Evolutionary conservation across 2,888 invertebrate species (phyloP).

Genomic region (Eristalis intricaria): DNA sequence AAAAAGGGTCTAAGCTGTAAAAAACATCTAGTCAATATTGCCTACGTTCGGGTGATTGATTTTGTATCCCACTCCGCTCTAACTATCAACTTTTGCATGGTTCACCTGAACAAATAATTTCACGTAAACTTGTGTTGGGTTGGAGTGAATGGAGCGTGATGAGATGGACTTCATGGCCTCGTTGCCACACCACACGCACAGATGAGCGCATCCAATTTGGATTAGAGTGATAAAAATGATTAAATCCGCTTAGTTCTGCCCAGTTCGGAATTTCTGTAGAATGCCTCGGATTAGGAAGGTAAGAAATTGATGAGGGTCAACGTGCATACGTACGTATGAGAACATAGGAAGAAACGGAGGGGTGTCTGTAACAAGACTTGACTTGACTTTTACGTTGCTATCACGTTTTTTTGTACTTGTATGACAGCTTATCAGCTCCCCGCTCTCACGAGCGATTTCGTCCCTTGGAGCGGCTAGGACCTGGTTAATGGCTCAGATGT

Average conservation of each 20-base stretch:
- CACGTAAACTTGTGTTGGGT: background rate
- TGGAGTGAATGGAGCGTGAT: background rate
- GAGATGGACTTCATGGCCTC: constrained; percentile 27
- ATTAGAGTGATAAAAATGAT: constrained; percentile 71
- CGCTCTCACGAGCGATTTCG: no score
- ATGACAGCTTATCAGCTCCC: no score
- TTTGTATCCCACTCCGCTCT: constrained; percentile 3
- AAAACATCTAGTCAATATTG: constrained; percentile 39
- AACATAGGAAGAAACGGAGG: no score
- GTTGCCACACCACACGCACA: constrained; percentile 46
- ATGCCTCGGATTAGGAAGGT: constrained; percentile 46
- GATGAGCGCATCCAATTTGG: constrained; percentile 71
- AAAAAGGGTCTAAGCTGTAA: constrained; percentile 29
- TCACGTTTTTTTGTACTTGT: no score
- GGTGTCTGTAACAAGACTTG: background rate
- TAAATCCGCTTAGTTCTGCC: constrained; percentile 61
- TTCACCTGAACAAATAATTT: constrained; percentile 44
- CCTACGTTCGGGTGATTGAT: constrained; percentile 14
- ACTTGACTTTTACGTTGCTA: no score
- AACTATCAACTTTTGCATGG: constrained; percentile 47
- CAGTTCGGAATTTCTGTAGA: constrained; percentile 24
- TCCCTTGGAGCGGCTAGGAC: no score
- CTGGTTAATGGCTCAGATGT: no score
- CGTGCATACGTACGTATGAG: constrained; percentile 6
- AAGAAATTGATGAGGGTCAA: constrained; percentile 50